Percentiles rank a stretch among this genome's conserved stretches.
Conservation (phyloP, 1,140 invertebrate species). For the Anastrepha ludens region DNA sequence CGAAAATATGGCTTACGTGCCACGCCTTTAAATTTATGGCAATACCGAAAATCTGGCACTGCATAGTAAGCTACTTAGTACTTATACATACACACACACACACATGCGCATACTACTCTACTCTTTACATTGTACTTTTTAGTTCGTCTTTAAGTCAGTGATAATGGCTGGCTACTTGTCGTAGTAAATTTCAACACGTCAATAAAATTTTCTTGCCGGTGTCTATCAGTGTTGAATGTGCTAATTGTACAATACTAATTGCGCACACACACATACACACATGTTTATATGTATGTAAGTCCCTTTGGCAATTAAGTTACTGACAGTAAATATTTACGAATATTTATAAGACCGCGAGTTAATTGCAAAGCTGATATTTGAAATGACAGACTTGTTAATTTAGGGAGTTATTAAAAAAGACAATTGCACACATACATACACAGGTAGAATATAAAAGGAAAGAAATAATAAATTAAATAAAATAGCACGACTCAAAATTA, state of each 20-base stretch:
- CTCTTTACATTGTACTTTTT: neutral
- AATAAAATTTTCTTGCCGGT: neutral
- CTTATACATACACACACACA: neutral
- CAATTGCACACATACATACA: too few relatives aligned
- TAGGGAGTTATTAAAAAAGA: slow-evolving; percentile 11
- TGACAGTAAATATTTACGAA: slow-evolving; percentile 32
- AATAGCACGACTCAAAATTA: neutral
- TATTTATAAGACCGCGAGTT: slow-evolving; percentile 28
- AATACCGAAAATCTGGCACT: neutral
- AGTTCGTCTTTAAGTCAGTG: neutral
- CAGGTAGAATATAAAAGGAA: neutral
- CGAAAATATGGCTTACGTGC: slow-evolving; percentile 18
- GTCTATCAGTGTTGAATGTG: neutral
- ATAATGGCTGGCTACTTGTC: neutral
- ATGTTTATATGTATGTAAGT: neutral
- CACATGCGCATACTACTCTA: neutral
- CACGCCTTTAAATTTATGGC: neutral
- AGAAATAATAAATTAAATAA: neutral
- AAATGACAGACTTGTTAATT: slow-evolving; percentile 41
- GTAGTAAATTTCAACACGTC: neutral
- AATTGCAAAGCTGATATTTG: slow-evolving; percentile 10
- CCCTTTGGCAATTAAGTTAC: slow-evolving; percentile 16
- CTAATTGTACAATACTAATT: neutral
- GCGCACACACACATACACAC: neutral
- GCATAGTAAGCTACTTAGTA: neutral